Evolutionary conservation across 37 sponge, comb jelly and placozoan species (phyloP).

Genomic region (Ephydatia muelleri): DNA sequence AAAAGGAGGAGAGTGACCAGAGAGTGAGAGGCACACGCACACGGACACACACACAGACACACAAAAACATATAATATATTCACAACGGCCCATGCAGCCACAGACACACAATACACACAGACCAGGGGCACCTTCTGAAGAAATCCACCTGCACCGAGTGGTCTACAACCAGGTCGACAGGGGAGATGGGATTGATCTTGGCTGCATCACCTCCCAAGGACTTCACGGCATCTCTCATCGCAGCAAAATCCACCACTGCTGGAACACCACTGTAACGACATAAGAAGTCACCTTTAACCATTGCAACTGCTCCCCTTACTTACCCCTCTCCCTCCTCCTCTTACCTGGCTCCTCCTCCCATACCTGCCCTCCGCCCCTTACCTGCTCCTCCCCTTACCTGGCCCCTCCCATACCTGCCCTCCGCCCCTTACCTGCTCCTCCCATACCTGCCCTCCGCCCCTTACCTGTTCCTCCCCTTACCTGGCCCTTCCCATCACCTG

Average conservation of each 20-base stretch:
- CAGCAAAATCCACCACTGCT: constrained; percentile 94
- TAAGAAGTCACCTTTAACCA: no score
- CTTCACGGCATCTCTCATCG: constrained; percentile 92
- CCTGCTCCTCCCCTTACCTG: not conserved
- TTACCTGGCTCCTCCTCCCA: no score
- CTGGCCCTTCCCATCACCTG: not conserved
- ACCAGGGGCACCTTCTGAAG: constrained; percentile 48
- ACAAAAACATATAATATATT: constrained; percentile 9
- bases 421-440: not conserved
- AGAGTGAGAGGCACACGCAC: not conserved
- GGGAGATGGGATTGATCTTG: constrained; percentile 86
- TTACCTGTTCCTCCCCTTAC: not conserved
- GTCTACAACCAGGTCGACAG: constrained; percentile 93
- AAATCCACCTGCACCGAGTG: constrained; percentile 90
- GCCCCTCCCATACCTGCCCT: not conserved
- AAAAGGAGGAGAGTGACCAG: no score
- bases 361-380: no score
- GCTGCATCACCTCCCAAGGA: constrained; percentile 81
- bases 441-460: not conserved
- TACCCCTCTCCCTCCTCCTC: no score
- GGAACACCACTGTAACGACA: constrained; percentile 78
- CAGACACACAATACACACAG: not conserved
- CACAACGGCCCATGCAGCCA: not conserved
- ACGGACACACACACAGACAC: constrained; percentile 39
- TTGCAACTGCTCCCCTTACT: no score